A percentile compares a stretch with the other conserved stretches of the same genome.
Evolutionary conservation across 2,797 vertebrate genomes (phyloP).

Genomic region (Leptatherina wallacei): DNA sequence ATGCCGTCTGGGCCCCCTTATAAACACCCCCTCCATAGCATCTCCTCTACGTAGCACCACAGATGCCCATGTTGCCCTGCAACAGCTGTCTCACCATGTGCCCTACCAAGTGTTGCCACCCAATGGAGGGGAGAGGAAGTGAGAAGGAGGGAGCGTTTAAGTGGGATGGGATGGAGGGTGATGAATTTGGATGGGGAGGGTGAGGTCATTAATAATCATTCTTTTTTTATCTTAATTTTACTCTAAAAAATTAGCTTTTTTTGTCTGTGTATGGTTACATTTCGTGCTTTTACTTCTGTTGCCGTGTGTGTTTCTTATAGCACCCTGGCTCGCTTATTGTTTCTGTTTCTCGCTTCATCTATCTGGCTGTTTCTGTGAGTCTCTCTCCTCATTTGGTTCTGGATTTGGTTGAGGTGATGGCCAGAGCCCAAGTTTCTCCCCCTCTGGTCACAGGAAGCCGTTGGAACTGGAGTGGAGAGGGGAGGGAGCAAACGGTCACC

Average conservation of each 20-base stretch:
- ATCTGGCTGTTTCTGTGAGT: slow-evolving; percentile 23
- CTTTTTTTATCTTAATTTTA: slow-evolving; percentile 25
- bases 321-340: slow-evolving; percentile 23
- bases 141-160: slow-evolving; percentile 67
- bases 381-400: slow-evolving; percentile 57
- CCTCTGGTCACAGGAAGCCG: slow-evolving; percentile 65
- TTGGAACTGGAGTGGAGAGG: slow-evolving; percentile 62
- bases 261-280: not conserved
- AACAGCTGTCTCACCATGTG: slow-evolving; percentile 90
- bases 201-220: slow-evolving; percentile 81
- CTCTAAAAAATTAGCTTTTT: not conserved
- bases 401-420: slow-evolving; percentile 64
- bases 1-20: slow-evolving; percentile 50
- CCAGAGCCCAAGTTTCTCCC: slow-evolving; percentile 54
- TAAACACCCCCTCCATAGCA: slow-evolving; percentile 47
- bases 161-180: slow-evolving; percentile 57
- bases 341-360: slow-evolving; percentile 33
- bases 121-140: slow-evolving; percentile 78
- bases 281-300: slow-evolving; percentile 39
- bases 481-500: slow-evolving; percentile 44
- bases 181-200: slow-evolving; percentile 65
- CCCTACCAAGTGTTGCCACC: slow-evolving; percentile 87
- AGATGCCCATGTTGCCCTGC: slow-evolving; percentile 87
- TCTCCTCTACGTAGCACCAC: slow-evolving; percentile 76
- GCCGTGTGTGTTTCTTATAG: slow-evolving; percentile 25